Evolutionary conservation across 2,797 vertebrate genomes (phyloP).

Genomic region (Ispidina picta): DNA sequence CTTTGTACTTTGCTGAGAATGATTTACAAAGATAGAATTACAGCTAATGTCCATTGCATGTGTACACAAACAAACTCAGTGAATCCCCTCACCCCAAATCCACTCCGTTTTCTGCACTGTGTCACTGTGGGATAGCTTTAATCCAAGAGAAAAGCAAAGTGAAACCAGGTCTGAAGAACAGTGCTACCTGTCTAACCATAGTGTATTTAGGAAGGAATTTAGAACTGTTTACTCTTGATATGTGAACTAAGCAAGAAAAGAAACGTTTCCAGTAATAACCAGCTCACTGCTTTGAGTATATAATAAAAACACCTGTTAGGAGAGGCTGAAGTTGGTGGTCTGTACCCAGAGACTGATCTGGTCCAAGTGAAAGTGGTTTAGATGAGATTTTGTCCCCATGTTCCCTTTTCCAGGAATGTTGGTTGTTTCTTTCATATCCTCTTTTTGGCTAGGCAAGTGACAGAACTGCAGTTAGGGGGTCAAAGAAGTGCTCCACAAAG

Average conservation of each 20-base stretch:
- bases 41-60: not conserved
- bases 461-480: not conserved
- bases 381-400: not conserved
- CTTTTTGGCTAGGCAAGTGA: not conserved
- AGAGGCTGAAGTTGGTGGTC: not conserved
- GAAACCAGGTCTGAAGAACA: not conserved
- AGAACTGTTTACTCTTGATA: not conserved
- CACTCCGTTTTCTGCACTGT: not conserved
- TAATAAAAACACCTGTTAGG: not conserved
- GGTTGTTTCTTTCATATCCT: not conserved
- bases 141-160: not conserved
- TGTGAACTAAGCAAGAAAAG: not conserved
- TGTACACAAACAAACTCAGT: not conserved
- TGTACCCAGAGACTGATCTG: not conserved
- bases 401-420: not conserved
- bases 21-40: not conserved
- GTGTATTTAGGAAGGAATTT: not conserved
- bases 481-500: not conserved
- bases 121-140: not conserved
- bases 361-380: not conserved
- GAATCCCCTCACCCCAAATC: not conserved
- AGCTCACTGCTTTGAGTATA: not conserved
- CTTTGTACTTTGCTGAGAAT: not conserved
- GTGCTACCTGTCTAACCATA: not conserved
- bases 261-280: not conserved